phyloP scores from a whole-genome alignment of 2,113 vertebrate species.

The Hippocampus barbouri region DNA sequence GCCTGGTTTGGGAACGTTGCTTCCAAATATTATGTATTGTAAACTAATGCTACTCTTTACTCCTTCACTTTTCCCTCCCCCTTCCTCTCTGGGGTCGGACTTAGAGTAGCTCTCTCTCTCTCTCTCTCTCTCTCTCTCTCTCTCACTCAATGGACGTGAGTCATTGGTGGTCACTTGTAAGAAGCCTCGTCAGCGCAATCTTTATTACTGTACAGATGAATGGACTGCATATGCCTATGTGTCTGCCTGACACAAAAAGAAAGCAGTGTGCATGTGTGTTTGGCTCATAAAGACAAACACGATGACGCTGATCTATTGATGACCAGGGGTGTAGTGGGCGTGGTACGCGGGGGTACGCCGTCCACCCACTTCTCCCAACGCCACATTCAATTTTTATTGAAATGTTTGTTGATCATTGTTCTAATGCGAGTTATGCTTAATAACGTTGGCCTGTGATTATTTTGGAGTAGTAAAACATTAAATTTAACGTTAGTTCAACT shows the following conservation, averaged over 20 bases:
- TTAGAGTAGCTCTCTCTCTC: background rate
- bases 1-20: background rate
- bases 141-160: constrained; percentile 23
- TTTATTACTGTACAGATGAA: constrained; percentile 13
- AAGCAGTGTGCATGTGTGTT: constrained; percentile 8
- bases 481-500: no score
- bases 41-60: background rate
- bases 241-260: constrained; percentile 7
- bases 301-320: constrained; percentile 32
- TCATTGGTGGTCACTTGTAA: constrained; percentile 23
- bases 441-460: no score
- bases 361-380: no score
- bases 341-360: no score
- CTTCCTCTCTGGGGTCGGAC: background rate
- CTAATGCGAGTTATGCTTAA: no score
- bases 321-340: background rate
- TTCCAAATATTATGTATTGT: background rate
- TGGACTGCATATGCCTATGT: constrained; percentile 1
- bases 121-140: background rate
- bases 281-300: constrained; percentile 21
- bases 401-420: no score
- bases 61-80: constrained; percentile 1
- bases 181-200: constrained; percentile 48
- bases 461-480: no score
- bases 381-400: no score